Evolutionary conservation across 2,888 invertebrate genomes (phyloP), one percentile per base, ranked within the genome.

Genomic region (Keiferia lycopersicella): DNA sequence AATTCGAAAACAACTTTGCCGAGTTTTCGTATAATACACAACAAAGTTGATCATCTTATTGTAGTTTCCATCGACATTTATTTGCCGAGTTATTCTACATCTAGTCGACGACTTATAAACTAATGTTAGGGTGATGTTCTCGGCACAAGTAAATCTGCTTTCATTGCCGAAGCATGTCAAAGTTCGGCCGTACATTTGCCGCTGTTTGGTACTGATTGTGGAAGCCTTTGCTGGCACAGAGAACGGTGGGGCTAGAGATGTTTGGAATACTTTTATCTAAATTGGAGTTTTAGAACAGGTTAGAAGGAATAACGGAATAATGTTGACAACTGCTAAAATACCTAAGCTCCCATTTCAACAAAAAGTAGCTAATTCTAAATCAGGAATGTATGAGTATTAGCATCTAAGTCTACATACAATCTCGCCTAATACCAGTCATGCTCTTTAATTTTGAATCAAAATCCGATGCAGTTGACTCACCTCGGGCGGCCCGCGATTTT

Each of bases 181-280:
- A 45, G n/a, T 45, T 45, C 45, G 45, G 45, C 16, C 45, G 45
- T 45, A 45, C 16, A 45, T 45, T 45, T 11, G 11, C 45, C 45
- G 16, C 45, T 45, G n/a, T 6, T 4, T 34, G 34, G n/a, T 45
- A 45, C n/a, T 45, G 45, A 45, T 45, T 45, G 16, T 45, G n/a
- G 45, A 16, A 45, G 45, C 45, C 6, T 45, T 16, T 45, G 3
- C 45, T 45, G 16, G 45, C 11, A 45, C 45, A 6, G 6, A 41
- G 45, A 45, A 45, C 11, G n/a, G n/a, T 16, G n/a, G 45, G 3
- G n/a, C n/a, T 45, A 45, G 45, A 45, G 45, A n/a, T 45, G 3
- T 45, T 45, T 45, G 45, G 10, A 34, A 34, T 26, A 26, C 26
- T 26, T 26, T 26, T 26, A 26, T 26, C 26, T 26, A 6, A 4